Conservation (phyloP, 2,113 vertebrate species). For the Xenopus laevis region DNA sequence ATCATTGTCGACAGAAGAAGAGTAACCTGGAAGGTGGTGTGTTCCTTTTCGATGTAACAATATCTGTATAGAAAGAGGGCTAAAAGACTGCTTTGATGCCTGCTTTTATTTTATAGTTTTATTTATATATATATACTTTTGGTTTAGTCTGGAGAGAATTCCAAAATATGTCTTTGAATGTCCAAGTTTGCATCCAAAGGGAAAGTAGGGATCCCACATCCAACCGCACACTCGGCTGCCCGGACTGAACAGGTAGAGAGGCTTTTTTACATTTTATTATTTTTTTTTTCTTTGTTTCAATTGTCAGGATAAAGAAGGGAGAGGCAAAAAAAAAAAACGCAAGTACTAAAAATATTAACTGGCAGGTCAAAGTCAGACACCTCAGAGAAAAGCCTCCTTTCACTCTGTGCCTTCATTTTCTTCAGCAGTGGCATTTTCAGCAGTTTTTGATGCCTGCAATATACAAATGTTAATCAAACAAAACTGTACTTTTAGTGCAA, state of each 20-base stretch:
- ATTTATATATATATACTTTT: constrained; percentile 22
- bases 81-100: constrained; percentile 62
- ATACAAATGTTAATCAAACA: background rate
- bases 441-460: constrained; percentile 85
- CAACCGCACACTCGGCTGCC: constrained; percentile 47
- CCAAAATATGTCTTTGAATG: constrained; percentile 56
- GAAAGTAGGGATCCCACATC: constrained; percentile 50
- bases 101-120: constrained; percentile 61
- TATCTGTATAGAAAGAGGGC: constrained; percentile 61
- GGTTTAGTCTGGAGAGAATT: constrained; percentile 54
- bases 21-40: background rate
- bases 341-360: constrained; percentile 40
- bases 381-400: constrained; percentile 50
- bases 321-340: constrained; percentile 39
- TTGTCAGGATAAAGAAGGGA: constrained; percentile 23
- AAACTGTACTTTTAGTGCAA: no score
- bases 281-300: constrained; percentile 38
- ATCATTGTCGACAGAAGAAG: background rate
- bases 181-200: constrained; percentile 58
- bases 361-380: constrained; percentile 50
- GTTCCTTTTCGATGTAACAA: constrained; percentile 10
- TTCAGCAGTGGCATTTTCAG: constrained; percentile 83
- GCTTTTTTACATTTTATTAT: constrained; percentile 4
- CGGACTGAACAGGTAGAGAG: constrained; percentile 50
- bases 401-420: constrained; percentile 89